Conservation (phyloP, 2,888 invertebrate species). For the Lasioglossum morio region DNA sequence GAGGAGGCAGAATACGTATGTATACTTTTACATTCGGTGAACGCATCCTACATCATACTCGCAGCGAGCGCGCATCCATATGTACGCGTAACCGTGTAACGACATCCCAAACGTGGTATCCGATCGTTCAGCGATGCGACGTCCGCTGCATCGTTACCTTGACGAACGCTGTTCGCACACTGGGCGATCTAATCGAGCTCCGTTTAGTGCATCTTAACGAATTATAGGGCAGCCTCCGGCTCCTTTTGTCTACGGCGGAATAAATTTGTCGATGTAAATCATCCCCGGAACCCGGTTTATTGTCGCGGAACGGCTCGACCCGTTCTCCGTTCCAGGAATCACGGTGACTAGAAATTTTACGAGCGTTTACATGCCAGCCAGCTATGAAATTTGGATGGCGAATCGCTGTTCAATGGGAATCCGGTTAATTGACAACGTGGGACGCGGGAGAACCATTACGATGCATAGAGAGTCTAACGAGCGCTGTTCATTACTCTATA, state of each 20-base stretch:
- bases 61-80: conserved; percentile 67
- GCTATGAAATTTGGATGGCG: not conserved
- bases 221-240: conserved; percentile 38
- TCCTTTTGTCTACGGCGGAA: conserved; percentile 36
- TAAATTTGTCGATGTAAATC: conserved; percentile 54
- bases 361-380: not conserved
- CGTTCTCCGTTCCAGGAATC: conserved; percentile 10
- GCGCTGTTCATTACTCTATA: not conserved
- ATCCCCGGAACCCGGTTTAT: conserved; percentile 30
- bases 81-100: conserved; percentile 73
- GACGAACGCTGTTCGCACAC: conserved; percentile 56
- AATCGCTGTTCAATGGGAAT: not conserved
- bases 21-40: conserved; percentile 15
- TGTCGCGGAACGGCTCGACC: conserved; percentile 39
- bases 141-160: conserved; percentile 56
- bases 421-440: conserved; percentile 10
- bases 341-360: conserved; percentile 21
- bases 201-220: conserved; percentile 46
- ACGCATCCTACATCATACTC: conserved; percentile 60
- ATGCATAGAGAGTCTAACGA: not conserved
- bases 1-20: conserved; percentile 45
- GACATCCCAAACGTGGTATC: conserved; percentile 76
- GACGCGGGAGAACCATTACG: not conserved
- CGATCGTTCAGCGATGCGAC: conserved; percentile 28
- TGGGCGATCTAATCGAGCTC: conserved; percentile 31